Evolutionary conservation across 2,888 invertebrate species (phyloP), one percentile per base, ranked within the genome.

Genomic region (Eutolmus rufibarbis): DNA sequence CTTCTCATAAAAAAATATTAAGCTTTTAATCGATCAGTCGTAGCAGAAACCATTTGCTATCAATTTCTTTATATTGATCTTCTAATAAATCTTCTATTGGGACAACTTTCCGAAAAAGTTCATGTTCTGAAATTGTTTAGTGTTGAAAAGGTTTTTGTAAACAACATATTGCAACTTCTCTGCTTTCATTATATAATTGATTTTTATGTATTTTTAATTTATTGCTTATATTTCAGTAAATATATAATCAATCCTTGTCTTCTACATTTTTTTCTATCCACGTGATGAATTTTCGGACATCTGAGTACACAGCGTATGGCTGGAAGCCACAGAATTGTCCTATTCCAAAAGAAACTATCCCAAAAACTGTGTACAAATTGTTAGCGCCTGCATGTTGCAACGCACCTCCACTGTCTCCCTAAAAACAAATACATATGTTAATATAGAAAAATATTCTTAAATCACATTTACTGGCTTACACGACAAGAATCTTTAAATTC

Each of bases 361-460:
- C 89, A 87, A 57, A 28, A 43, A 74, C 1, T 31, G 74, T 40
- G 40, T 66, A 85, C 19, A 34, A 37, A 14, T 37, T 14, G 16
- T 66, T 34, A 19, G 16, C 2, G 1, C 31, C 31, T 8, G 34
- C 14, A 37, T 57, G 31, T 43, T 84, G 74, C 19, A 88, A 37
- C 14, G 88, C 81, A 43, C 88, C 88, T 34, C 88, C 88, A 76
- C 86, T 86, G 74, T 88, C 88, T 40, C 88, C 88, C 87, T 88
- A 77, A 40, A 77, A 40, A 34, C 28, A 34, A 16, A 74, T 16
- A n/a, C n/a, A n/a, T n/a, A 40, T 28, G 5, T 34, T 5, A 34
- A 34, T 12, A 34, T 37, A 28, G 4, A n/a, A 40, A 40, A 40
- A 1, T 23, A 14, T 74, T n/a, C 46, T 34, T 14, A 74, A 74